These are phyloP conservation scores for Xiphorhynchus elegans DNA, from an alignment of 2,113 vertebrate genomes.

Conservation along the genomic window DNA sequence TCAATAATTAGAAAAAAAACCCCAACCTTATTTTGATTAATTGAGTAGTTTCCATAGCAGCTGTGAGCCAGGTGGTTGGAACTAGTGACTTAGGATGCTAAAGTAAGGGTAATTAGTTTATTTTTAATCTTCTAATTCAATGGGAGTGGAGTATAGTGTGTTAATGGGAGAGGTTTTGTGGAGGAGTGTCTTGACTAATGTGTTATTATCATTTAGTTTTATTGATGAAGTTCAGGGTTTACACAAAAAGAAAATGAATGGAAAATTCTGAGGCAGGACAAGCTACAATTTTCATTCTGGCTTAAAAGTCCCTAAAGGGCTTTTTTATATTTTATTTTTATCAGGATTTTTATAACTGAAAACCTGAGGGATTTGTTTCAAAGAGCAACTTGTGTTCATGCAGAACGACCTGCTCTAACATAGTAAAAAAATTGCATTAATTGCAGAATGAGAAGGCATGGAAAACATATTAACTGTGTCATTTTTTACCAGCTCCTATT, in stretches of 20 bases:
- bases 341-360: slow-evolving; percentile 11
- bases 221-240: slow-evolving; percentile 19
- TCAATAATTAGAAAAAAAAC: slow-evolving; percentile 4
- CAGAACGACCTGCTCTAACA: background rate
- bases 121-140: slow-evolving; percentile 66
- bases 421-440: background rate
- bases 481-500: slow-evolving; percentile 50
- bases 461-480: slow-evolving; percentile 64
- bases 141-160: slow-evolving; percentile 43
- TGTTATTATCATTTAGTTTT: slow-evolving; percentile 58
- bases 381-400: slow-evolving; percentile 12
- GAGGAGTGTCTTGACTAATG: slow-evolving; percentile 45
- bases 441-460: slow-evolving; percentile 30
- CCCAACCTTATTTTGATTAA: slow-evolving; percentile 55
- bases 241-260: background rate
- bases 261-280: background rate
- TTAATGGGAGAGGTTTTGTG: slow-evolving; percentile 46
- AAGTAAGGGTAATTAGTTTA: slow-evolving; percentile 68
- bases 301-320: background rate
- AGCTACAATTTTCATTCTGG: slow-evolving; percentile 6
- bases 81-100: slow-evolving; percentile 36
- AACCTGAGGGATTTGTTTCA: slow-evolving; percentile 39
- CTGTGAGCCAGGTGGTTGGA: slow-evolving; percentile 65
- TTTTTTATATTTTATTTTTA: slow-evolving; percentile 53
- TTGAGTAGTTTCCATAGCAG: slow-evolving; percentile 63